Base-by-base conservation (phyloP, 2,888 invertebrate genomes). In the Campoplex nolae region DNA sequence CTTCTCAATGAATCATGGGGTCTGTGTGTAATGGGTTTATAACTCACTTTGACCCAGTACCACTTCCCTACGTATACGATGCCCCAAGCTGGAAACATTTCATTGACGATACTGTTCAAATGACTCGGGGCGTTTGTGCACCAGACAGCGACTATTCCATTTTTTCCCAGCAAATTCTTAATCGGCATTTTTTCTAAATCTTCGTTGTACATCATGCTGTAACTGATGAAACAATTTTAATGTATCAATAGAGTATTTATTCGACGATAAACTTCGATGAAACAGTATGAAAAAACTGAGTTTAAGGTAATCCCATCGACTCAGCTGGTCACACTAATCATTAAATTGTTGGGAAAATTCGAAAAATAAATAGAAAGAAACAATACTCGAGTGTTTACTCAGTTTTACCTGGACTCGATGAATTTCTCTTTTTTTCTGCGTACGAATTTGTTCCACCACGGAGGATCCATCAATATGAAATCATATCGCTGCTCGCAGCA, bases 361-460 rank as follows among this genome's bases (percentile, higher is more conserved):
- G 32, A 16, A 4, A 28, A 62, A 32, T 16, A 1, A 6, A 32
- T 32, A 4, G 0, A 62, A 62, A 7, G 16, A 62, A 62, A 2
- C 32, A 16, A 6, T 32, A 16, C 13, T 13, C 7, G 13, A 62
- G 32, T 16, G 16, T 51, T 71, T 28, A 32, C 9, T 38, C n/a
- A 62, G 4, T 1, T 62, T 62, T 95, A 97, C 95, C 97, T 96
- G 89, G 97, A 95, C 85, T 96, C 95, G 77, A 94, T 92, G 93
- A 95, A 95, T 83, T 95, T 96, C 90, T 95, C 95, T 92, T 97
- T 97, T 92, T 97, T 95, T 87, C 99, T 96, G 91, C 98, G 96
- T 71, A 99, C 98, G 88, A 98, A 99, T 94, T 98, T 98, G 93
- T 99, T 99, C 95, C 97, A 97, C 99, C 99, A 99, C 0, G 99